These are phyloP conservation scores for Drosophila littoralis DNA, from an alignment of 1,140 invertebrate species.

Conservation along the genomic window DNA sequence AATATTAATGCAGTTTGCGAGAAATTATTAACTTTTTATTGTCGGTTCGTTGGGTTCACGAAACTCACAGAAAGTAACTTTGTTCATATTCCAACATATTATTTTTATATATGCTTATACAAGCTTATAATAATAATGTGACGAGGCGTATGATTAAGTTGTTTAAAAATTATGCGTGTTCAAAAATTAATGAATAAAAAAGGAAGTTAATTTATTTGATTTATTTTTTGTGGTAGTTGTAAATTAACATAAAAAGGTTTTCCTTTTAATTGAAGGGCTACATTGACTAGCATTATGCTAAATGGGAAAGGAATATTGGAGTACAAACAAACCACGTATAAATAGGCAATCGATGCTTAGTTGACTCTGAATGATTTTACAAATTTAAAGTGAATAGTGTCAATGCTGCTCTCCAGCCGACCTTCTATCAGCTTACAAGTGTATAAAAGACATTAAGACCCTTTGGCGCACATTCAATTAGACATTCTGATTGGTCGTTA, in stretches of 20 bases:
- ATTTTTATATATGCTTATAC: not conserved
- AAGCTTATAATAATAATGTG: conserved; percentile 6
- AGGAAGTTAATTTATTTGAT: not conserved
- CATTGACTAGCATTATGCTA: no score
- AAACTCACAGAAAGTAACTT: conserved; percentile 13
- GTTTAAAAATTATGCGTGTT: conserved; percentile 8
- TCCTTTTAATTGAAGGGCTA: not conserved
- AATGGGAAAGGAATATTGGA: not conserved
- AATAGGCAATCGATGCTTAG: not conserved
- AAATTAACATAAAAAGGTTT: not conserved
- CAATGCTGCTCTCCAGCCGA: not conserved
- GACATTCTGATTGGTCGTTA: conserved; percentile 54
- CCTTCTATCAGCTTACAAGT: not conserved
- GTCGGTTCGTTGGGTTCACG: conserved; percentile 46
- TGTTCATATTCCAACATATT: not conserved
- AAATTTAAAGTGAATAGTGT: not conserved
- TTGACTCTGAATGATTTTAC: not conserved
- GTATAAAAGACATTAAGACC: conserved; percentile 21
- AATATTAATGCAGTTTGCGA: conserved; percentile 63
- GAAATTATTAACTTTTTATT: conserved; percentile 57
- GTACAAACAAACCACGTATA: not conserved
- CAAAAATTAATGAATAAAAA: not conserved
- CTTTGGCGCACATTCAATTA: conserved; percentile 65
- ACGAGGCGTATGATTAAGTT: conserved; percentile 20
- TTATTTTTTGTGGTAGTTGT: not conserved